A percentile compares a stretch with the other conserved stretches of the same genome.
Conservation (phyloP, 1,140 invertebrate genomes). For the Neodiprion pinetum region DNA sequence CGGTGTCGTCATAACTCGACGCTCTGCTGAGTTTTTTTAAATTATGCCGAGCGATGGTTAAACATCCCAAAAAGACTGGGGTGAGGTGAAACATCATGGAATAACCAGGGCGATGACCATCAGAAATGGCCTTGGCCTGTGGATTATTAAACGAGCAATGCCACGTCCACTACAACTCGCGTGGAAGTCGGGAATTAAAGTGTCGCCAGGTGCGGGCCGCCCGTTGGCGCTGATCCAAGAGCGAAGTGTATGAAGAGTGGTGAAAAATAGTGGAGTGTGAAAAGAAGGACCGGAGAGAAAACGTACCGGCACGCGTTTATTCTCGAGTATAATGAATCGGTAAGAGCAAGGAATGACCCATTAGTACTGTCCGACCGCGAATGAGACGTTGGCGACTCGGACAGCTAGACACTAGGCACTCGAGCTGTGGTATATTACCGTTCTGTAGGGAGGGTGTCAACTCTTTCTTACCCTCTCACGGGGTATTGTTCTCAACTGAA, state of each 20-base stretch:
- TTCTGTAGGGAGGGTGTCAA: not conserved
- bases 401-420: not conserved
- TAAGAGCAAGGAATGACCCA: conserved; percentile 5
- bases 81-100: too few relatives aligned
- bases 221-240: not conserved
- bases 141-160: too few relatives aligned
- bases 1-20: not conserved
- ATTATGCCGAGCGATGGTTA: too few relatives aligned
- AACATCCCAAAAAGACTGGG: too few relatives aligned
- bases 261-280: not conserved
- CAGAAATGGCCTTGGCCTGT: too few relatives aligned
- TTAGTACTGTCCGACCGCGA: not conserved
- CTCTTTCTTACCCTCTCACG: not conserved
- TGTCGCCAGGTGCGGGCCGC: not conserved
- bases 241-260: too few relatives aligned
- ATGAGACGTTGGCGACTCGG: not conserved
- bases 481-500: not conserved
- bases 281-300: not conserved
- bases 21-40: too few relatives aligned
- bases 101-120: too few relatives aligned
- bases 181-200: not conserved
- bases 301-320: not conserved
- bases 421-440: not conserved
- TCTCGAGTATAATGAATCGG: not conserved
- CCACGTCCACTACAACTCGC: not conserved